phyloP scores from a whole-genome alignment of 2,888 invertebrate genomes.

The Limnephilus auricula region DNA sequence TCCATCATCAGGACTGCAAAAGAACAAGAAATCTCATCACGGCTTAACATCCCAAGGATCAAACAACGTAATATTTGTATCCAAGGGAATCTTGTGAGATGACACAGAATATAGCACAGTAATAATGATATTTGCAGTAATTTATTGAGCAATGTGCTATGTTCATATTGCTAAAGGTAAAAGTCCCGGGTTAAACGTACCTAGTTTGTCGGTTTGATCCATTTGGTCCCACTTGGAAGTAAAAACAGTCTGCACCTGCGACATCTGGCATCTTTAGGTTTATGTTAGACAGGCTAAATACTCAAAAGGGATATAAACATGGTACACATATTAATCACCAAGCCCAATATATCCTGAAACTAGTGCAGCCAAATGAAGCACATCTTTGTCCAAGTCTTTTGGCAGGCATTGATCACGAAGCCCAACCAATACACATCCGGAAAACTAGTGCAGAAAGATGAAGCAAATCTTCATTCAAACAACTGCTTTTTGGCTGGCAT shows the following conservation, averaged over 20 bases:
- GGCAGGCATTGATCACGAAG: too few relatives aligned
- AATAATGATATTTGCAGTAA: too few relatives aligned
- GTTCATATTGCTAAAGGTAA: not conserved
- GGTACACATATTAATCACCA: slow-evolving; percentile 17
- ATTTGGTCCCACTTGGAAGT: slow-evolving; percentile 90
- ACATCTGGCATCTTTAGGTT: slow-evolving; percentile 64
- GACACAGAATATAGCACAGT: not conserved
- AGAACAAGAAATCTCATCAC: not conserved
- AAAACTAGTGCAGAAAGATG: too few relatives aligned
- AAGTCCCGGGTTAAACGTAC: slow-evolving; percentile 79
- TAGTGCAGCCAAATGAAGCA: not conserved
- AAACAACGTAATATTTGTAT: not conserved
- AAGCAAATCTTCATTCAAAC: too few relatives aligned
- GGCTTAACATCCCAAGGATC: not conserved
- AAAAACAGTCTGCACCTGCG: slow-evolving; percentile 77
- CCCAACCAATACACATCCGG: too few relatives aligned
- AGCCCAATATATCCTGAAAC: not conserved
- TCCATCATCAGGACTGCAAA: not conserved
- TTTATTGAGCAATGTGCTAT: not conserved
- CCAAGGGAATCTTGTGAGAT: not conserved
- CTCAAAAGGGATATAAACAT: slow-evolving; percentile 56
- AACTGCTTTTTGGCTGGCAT: too few relatives aligned
- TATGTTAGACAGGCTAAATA: slow-evolving; percentile 59
- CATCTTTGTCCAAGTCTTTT: not conserved
- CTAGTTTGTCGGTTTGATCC: slow-evolving; percentile 90